phyloP scores from a whole-genome alignment of 2,113 vertebrate genomes.

The Mesembrinibis cayennensis region DNA sequence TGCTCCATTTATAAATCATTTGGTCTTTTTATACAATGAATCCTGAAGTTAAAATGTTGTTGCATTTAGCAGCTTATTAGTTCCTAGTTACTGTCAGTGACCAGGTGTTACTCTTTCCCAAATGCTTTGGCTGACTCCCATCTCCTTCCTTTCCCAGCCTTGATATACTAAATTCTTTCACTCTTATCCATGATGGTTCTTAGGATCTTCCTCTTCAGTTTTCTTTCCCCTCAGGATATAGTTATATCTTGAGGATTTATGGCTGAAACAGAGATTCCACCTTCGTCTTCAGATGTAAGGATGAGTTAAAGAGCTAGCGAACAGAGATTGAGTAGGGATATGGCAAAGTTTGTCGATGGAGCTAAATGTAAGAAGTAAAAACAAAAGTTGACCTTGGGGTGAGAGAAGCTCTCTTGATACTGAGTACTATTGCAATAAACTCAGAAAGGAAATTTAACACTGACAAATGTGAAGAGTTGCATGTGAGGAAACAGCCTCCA shows the following conservation, averaged over 20 bases:
- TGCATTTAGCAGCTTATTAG: conserved; percentile 2
- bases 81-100: background rate
- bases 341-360: background rate
- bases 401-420: background rate
- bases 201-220: background rate
- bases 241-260: background rate
- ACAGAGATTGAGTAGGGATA: background rate
- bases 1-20: background rate
- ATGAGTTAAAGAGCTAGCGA: background rate
- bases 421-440: background rate
- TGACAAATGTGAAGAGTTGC: background rate
- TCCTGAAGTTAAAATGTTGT: background rate
- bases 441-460: background rate
- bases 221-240: background rate
- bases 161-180: conserved; percentile 23
- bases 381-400: background rate
- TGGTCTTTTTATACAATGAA: background rate
- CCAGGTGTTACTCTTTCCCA: conserved; percentile 5
- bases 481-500: background rate
- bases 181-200: background rate
- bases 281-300: background rate
- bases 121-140: background rate
- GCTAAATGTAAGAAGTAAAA: background rate
- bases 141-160: background rate
- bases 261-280: background rate